Evolutionary conservation across 2,113 vertebrate species (phyloP).

Genomic region (Stegastes partitus): DNA sequence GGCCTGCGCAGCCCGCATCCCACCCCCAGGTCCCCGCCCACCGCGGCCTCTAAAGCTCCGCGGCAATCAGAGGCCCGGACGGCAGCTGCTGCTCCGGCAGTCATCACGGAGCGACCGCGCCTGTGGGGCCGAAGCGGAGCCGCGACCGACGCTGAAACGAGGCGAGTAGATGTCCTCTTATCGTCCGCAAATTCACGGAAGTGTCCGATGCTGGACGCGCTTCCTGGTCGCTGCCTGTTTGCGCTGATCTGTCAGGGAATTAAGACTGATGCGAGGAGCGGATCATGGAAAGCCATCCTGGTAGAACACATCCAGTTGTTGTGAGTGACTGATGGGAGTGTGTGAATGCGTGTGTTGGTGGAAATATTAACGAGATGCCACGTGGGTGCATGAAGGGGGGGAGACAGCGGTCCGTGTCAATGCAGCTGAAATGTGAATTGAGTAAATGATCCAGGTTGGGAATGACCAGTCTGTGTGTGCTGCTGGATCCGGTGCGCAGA

Average conservation of each 20-base stretch:
- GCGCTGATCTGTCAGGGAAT: background rate
- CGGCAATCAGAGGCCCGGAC: background rate
- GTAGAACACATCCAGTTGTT: no score
- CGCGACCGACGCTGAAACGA: background rate
- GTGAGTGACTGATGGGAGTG: no score
- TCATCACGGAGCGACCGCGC: constrained; percentile 31
- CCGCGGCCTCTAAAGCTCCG: constrained; percentile 6
- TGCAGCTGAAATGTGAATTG: background rate
- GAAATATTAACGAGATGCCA: constrained; percentile 11
- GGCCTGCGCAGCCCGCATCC: constrained; percentile 14
- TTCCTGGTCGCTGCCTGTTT: background rate
- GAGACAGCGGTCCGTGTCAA: background rate
- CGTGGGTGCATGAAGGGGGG: constrained; percentile 22
- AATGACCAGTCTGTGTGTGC: background rate
- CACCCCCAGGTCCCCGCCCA: constrained; percentile 63
- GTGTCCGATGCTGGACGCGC: background rate
- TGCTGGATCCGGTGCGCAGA: no score
- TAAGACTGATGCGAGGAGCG: background rate
- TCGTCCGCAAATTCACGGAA: background rate
- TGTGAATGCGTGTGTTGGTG: background rate
- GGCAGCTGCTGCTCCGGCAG: background rate
- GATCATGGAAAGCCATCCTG: background rate
- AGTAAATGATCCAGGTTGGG: background rate
- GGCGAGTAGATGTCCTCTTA: constrained; percentile 16
- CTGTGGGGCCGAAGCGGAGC: background rate